Evolutionary conservation across 1,140 invertebrate species (phyloP).

Genomic region (Phthorimaea operculella): DNA sequence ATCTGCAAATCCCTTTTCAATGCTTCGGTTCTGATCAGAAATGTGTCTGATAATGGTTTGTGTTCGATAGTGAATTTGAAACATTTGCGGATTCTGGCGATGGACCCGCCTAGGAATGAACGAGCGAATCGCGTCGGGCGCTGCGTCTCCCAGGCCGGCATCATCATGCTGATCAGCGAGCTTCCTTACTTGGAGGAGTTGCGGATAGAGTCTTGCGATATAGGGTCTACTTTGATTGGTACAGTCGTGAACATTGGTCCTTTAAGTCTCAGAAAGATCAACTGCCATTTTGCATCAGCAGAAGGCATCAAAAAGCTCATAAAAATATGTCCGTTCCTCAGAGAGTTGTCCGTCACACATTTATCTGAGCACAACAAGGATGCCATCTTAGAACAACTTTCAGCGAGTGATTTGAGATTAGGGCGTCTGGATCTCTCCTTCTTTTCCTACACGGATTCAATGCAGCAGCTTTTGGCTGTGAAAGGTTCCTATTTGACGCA

Average conservation of each 20-base stretch:
- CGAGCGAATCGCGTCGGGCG: conserved; percentile 45
- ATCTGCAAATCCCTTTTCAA: conserved; percentile 61
- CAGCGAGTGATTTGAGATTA: conserved; percentile 45
- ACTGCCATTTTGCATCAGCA: conserved; percentile 57
- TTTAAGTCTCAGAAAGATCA: conserved; percentile 54
- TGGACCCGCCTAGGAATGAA: conserved; percentile 63
- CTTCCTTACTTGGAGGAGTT: conserved; percentile 59
- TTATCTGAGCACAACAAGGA: conserved; percentile 56
- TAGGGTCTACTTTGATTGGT: conserved; percentile 56
- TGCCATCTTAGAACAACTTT: conserved; percentile 51
- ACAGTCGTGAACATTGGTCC: conserved; percentile 46
- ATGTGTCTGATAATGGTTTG: conserved; percentile 59
- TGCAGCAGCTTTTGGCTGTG: conserved; percentile 42
- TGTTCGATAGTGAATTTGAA: conserved; percentile 47
- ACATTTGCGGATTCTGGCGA: conserved; percentile 48
- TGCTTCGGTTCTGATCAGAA: conserved; percentile 58
- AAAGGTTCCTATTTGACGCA: conserved; percentile 59
- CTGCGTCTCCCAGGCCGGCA: conserved; percentile 58
- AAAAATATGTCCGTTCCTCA: conserved; percentile 55
- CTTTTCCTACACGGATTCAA: conserved; percentile 50
- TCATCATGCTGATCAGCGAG: conserved; percentile 52
- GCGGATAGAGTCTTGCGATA: conserved; percentile 61
- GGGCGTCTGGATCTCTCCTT: conserved; percentile 55
- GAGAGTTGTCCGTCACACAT: conserved; percentile 57
- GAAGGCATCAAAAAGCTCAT: conserved; percentile 55